Base-by-base conservation (phyloP, 2,797 vertebrate species). In the Menidia menidia region DNA sequence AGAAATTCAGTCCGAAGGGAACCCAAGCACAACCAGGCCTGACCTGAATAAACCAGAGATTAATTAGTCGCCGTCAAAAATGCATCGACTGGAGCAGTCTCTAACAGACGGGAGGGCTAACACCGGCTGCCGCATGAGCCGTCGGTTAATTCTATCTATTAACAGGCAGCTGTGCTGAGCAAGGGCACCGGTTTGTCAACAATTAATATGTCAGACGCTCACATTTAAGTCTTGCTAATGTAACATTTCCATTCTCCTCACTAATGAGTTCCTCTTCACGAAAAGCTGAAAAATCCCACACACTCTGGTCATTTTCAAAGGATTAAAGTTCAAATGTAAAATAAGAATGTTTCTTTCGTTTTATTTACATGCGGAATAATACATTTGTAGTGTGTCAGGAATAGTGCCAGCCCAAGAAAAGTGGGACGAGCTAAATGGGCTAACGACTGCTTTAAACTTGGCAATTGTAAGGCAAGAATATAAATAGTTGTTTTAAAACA, bases 21-120 rank as follows among this genome's bases (percentile, higher is more conserved):
- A 59, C 41, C 55, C 39, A 45, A 58, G 39, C 60, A 44, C 45
- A 57, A 42, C 50, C 44, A 45, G 41, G 66, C 51, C 43, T 60
- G 70, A 65, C 48, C 62, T 35, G 43, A 71, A 62, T 67, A 63
- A 64, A 54, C 10, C 50, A 53, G 31, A 64, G 50, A 64, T 64
- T 53, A 67, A 77, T 71, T 65, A 53, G 52, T 62, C 50, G 16
- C 35, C 32, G 32, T 42, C 56, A 18, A 45, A 67, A 67, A 69
- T 50, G 60, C 60, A 25, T 18, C 1, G 2, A 58, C 39, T 25
- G 8, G n/a, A 41, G 39, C 31, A n/a, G 45, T 12, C 48, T 43
- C 39, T 12, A 64, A 55, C 42, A 48, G 52, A 50, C 18, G 62
- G 18, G 31, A 57, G 57, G 39, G 58, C 59, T 53, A 71, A 50